Evolutionary conservation across 92 coral and sea anemone genomes (phyloP).

Genomic region (Zoanthus sociatus): DNA sequence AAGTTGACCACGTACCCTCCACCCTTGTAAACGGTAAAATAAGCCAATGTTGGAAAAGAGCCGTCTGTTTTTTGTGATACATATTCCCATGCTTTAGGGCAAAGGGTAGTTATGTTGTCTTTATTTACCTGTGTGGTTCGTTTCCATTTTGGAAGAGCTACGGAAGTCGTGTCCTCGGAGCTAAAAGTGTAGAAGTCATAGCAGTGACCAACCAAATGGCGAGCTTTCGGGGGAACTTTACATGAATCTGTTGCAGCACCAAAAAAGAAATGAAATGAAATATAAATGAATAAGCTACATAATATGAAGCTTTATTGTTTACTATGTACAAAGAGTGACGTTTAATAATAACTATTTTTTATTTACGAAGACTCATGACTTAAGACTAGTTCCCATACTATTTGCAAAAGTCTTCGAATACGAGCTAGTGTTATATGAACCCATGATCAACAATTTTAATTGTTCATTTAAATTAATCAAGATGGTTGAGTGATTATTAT

Average conservation of each 20-base stretch:
- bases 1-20: conserved; percentile 86
- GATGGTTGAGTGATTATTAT: no score
- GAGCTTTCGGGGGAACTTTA: conserved; percentile 63
- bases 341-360: no score
- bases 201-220: conserved; percentile 48
- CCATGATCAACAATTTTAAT: no score
- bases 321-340: no score
- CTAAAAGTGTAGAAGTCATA: conserved; percentile 66
- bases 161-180: conserved; percentile 66
- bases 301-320: no score
- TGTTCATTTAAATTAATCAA: no score
- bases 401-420: no score
- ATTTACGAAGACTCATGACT: no score
- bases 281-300: no score
- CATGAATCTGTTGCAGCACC: conserved; percentile 66
- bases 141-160: conserved; percentile 77
- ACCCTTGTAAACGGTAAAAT: conserved; percentile 72
- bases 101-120: conserved; percentile 65
- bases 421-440: no score
- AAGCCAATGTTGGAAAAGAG: conserved; percentile 73
- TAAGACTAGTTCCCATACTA: no score
- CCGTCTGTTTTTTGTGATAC: conserved; percentile 52
- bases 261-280: not conserved
- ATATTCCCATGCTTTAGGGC: conserved; percentile 89
- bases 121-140: conserved; percentile 37